These are phyloP conservation scores for Altica lythri DNA, from an alignment of 2,888 invertebrate genomes.

Conservation along the genomic window DNA sequence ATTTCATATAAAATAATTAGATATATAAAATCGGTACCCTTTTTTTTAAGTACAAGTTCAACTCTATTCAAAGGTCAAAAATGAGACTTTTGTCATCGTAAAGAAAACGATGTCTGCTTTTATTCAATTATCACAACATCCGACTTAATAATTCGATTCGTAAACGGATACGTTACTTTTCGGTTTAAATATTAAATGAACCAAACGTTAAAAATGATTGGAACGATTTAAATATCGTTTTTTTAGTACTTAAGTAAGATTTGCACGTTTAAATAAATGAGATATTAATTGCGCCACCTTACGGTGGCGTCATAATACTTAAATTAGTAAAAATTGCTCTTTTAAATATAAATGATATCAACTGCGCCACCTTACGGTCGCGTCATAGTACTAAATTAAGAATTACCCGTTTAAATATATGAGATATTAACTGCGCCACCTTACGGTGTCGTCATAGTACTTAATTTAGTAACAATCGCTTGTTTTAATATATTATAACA, in stretches of 20 bases:
- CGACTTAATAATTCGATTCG: slow-evolving; percentile 20
- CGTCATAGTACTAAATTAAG: no score
- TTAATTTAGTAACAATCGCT: no score
- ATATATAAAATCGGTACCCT: slow-evolving; percentile 4
- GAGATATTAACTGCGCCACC: no score
- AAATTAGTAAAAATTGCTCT: neutral
- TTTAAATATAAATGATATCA: no score
- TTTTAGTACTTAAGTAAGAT: no score
- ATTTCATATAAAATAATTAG: neutral
- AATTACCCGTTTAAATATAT: no score
- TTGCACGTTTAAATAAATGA: no score
- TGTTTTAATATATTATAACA: no score
- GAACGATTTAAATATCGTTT: no score
- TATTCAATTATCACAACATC: slow-evolving; percentile 28
- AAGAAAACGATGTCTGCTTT: slow-evolving; percentile 27
- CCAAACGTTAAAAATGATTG: neutral
- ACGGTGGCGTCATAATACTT: neutral
- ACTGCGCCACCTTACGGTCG: no score
- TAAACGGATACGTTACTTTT: slow-evolving; percentile 15
- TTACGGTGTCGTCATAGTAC: no score
- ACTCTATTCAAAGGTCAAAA: slow-evolving; percentile 41
- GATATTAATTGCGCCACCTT: neutral
- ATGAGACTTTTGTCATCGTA: slow-evolving; percentile 20
- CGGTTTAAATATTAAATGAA: neutral
- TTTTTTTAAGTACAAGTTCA: slow-evolving; percentile 43